A percentile compares a stretch with the other conserved stretches of the same genome.
phyloP scores from a whole-genome alignment of 2,113 vertebrate genomes.

The Muntiacus reevesi region DNA sequence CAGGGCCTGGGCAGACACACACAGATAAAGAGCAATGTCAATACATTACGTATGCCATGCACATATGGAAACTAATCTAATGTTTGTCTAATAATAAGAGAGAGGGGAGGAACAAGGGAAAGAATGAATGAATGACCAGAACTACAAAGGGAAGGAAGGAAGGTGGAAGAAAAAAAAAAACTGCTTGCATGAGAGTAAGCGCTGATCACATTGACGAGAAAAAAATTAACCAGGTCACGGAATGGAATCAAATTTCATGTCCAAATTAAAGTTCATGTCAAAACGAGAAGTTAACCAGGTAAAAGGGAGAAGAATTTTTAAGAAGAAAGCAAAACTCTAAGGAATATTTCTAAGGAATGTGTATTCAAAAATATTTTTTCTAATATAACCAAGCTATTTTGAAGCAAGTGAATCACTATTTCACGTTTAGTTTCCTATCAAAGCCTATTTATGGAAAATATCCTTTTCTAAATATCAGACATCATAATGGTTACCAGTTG shows the following conservation, averaged over 20 bases:
- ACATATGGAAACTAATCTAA: not conserved
- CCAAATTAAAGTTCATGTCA: not conserved
- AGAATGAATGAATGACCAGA: not conserved
- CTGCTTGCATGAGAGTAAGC: not conserved
- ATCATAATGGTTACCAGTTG: not conserved
- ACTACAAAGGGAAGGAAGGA: not conserved
- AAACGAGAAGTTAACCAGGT: not conserved
- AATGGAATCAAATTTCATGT: not conserved
- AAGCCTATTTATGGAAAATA: not conserved
- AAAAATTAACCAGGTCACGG: not conserved
- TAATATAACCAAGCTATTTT: not conserved
- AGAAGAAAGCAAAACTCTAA: not conserved
- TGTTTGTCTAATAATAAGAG: not conserved
- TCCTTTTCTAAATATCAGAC: not conserved
- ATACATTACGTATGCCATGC: not conserved
- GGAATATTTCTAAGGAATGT: not conserved
- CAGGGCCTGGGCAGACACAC: not conserved
- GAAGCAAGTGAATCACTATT: not conserved
- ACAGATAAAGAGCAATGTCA: not conserved
- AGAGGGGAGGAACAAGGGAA: not conserved
- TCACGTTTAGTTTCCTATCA: not conserved
- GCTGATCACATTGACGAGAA: not conserved
- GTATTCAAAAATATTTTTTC: not conserved
- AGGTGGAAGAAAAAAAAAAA: not conserved
- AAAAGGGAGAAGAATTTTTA: not conserved